These are phyloP conservation scores for Vombatus ursinus DNA, from an alignment of 2,113 vertebrate species.

Conservation along the genomic window DNA sequence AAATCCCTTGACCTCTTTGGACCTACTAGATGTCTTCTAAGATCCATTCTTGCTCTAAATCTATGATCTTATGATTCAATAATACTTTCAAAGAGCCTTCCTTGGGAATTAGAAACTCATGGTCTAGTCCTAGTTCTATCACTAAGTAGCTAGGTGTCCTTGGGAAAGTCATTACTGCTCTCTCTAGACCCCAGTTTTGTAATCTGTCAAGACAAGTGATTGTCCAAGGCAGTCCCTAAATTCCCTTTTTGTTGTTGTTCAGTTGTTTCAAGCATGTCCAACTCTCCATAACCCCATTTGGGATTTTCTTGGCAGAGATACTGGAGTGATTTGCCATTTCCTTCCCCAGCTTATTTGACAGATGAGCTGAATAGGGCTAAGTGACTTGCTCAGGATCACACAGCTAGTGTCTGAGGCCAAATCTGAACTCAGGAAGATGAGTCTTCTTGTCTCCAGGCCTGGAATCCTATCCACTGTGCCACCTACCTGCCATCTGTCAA, in stretches of 20 bases:
- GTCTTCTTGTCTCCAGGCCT: neutral
- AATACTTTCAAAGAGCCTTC: neutral
- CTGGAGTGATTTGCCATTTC: neutral
- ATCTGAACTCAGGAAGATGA: neutral
- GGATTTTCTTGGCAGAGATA: neutral
- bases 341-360: neutral
- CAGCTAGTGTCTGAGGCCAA: neutral
- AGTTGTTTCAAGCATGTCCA: neutral
- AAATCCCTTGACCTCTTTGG: neutral
- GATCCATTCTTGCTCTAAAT: neutral
- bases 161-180: neutral
- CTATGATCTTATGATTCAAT: neutral
- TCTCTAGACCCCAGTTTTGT: neutral
- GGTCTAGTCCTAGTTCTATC: neutral
- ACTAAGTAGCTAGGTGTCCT: neutral
- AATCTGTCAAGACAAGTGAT: neutral
- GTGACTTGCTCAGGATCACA: neutral
- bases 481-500: neutral
- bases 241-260: neutral
- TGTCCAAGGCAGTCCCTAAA: neutral
- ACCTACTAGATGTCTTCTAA: neutral
- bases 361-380: neutral
- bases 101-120: neutral
- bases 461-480: neutral
- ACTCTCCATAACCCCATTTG: neutral